Percentiles rank a stretch among this genome's conserved stretches.
phyloP scores from a whole-genome alignment of 2,888 invertebrate species.

The Melanchra persicariae region DNA sequence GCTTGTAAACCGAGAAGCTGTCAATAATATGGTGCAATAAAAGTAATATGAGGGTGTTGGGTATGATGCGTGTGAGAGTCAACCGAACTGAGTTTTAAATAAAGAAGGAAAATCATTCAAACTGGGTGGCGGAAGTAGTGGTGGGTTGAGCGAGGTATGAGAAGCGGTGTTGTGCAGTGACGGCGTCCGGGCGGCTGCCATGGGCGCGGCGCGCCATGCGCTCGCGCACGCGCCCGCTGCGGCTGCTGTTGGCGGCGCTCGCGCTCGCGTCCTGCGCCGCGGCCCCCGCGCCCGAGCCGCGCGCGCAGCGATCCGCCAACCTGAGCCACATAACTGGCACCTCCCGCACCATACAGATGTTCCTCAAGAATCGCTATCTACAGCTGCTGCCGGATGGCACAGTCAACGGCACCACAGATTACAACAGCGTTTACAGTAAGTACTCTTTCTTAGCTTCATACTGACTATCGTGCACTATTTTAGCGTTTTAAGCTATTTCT shows the following conservation, averaged over 20 bases:
- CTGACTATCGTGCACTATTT: background rate
- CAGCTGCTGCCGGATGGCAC: conserved; percentile 96
- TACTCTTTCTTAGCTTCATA: conserved; percentile 69
- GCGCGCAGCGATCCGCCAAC: conserved; percentile 95
- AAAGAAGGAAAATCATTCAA: conserved; percentile 51
- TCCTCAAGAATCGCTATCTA: conserved; percentile 95
- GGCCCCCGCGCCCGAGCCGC: conserved; percentile 89
- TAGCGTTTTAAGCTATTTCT: background rate
- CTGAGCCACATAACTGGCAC: conserved; percentile 95
- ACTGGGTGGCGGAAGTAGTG: conserved; percentile 57
- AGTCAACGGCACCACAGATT: conserved; percentile 95
- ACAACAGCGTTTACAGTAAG: conserved; percentile 96
- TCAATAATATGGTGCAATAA: conserved; percentile 66
- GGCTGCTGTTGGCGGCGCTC: conserved; percentile 90
- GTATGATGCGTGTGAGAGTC: conserved; percentile 61
- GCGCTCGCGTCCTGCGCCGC: conserved; percentile 89
- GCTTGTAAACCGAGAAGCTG: conserved; percentile 68
- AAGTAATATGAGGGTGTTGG: conserved; percentile 66
- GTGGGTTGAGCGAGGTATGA: conserved; percentile 78
- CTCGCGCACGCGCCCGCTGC: conserved; percentile 89
- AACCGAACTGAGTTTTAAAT: conserved; percentile 62
- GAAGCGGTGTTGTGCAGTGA: conserved; percentile 84
- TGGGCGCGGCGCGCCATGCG: conserved; percentile 90
- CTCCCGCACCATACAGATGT: conserved; percentile 95
- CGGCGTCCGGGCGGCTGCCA: conserved; percentile 89